Evolutionary conservation across 1,140 invertebrate genomes (phyloP), one percentile per base, ranked within the genome.

Genomic region (Euschistus heros): DNA sequence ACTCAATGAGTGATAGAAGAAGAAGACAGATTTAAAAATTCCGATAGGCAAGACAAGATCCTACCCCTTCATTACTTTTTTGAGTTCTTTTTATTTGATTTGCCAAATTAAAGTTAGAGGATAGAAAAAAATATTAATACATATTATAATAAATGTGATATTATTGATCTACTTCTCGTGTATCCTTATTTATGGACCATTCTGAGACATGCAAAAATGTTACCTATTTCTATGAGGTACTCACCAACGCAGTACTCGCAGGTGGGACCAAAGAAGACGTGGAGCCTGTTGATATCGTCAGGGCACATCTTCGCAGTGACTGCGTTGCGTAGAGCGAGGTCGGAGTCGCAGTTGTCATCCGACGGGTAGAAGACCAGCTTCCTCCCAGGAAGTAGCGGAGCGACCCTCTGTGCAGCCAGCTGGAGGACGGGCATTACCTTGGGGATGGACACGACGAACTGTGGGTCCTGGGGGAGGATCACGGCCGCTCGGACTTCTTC

Each of bases 191-290:
- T n/a, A n/a, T n/a, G n/a, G n/a, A n/a, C n/a, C n/a, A n/a, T n/a
- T n/a, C n/a, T n/a, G n/a, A n/a, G n/a, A n/a, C n/a, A n/a, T n/a
- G n/a, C n/a, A n/a, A n/a, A n/a, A n/a, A n/a, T n/a, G n/a, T n/a
- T n/a, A n/a, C n/a, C n/a, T n/a, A n/a, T n/a, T n/a, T n/a, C n/a
- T n/a, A n/a, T 46, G 55, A 15, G n/a, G 14, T 26, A 76, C 82
- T 81, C 77, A 89, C 87, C 86, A 44, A 87, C 74, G 26, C 84
- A 81, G 74, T 86, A 89, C 71, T 89, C 87, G 70, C 86, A 89
- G 0, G 82, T 80, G 1, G 86, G 86, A 14, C 87, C 87, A 62
- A 89, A 82, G 65, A 88, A 84, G 1, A 88, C 79, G 69, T 88
- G 84, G 0, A 85, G 81, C 46, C 73, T 72, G 67, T 80, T 78